Percentiles rank a stretch among this genome's conserved stretches.
Conservation (phyloP, 1,140 invertebrate species). For the Littorina saxatilis region DNA sequence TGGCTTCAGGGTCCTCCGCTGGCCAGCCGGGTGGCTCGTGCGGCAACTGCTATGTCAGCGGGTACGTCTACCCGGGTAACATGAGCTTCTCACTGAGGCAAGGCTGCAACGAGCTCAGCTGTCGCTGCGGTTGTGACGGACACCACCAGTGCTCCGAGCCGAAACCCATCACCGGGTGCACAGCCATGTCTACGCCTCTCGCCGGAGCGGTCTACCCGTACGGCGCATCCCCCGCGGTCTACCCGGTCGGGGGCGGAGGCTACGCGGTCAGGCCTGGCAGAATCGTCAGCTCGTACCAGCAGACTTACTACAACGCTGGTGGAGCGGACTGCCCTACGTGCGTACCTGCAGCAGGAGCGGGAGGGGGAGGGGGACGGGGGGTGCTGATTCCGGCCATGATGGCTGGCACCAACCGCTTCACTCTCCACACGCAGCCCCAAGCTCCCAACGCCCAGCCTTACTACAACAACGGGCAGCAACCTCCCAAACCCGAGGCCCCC, state of each 20-base stretch:
- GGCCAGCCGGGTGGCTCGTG: slow-evolving; percentile 21
- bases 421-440: background rate
- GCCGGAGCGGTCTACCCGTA: slow-evolving; percentile 12
- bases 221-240: slow-evolving; percentile 12
- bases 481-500: no score
- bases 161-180: slow-evolving; percentile 33
- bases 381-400: background rate
- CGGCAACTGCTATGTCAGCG: slow-evolving; percentile 45
- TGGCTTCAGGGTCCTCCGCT: background rate
- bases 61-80: slow-evolving; percentile 47
- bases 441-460: no score
- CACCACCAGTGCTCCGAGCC: slow-evolving; percentile 45
- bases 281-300: slow-evolving; percentile 22
- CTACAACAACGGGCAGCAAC: no score
- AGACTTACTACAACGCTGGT: slow-evolving; percentile 18
- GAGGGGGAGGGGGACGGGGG: background rate
- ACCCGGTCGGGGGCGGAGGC: background rate
- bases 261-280: background rate
- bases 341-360: no score
- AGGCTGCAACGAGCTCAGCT: slow-evolving; percentile 54
- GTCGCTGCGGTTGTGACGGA: slow-evolving; percentile 59
- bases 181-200: slow-evolving; percentile 4
- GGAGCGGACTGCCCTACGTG: background rate
- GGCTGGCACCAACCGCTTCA: background rate
- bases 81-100: slow-evolving; percentile 53